Evolutionary conservation across 2,888 invertebrate species (phyloP).

Genomic region (Cephus runcator): DNA sequence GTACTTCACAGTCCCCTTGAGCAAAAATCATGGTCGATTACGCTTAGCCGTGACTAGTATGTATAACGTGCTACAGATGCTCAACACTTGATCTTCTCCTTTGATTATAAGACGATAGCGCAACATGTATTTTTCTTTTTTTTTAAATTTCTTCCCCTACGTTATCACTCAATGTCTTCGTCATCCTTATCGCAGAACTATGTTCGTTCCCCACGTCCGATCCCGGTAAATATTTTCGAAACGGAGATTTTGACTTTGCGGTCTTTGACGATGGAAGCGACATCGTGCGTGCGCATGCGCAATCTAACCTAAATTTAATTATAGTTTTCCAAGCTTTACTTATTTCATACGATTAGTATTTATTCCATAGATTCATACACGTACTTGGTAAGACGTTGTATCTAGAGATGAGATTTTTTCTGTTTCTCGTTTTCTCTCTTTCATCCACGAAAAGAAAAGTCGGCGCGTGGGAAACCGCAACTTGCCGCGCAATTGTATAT

Average conservation of each 20-base stretch:
- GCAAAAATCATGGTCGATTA: not conserved
- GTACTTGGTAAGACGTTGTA: not conserved
- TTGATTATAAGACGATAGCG: too few relatives aligned
- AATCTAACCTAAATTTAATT: not conserved
- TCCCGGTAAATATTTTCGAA: not conserved
- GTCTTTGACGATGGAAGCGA: not conserved
- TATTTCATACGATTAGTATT: not conserved
- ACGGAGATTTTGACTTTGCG: not conserved
- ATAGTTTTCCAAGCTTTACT: conserved; percentile 1
- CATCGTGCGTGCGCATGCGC: not conserved
- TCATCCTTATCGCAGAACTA: not conserved
- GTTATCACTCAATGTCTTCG: not conserved
- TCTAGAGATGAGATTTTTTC: not conserved
- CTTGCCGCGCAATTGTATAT: not conserved
- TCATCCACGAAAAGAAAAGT: not conserved
- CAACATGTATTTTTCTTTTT: too few relatives aligned
- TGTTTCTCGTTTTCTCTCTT: not conserved
- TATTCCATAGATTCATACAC: not conserved
- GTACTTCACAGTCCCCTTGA: too few relatives aligned
- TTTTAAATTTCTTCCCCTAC: not conserved
- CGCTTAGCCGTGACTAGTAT: not conserved
- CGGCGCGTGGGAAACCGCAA: not conserved
- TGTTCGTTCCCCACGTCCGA: not conserved
- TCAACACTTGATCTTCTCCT: not conserved
- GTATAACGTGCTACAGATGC: not conserved